Evolutionary conservation across 2,797 vertebrate species (phyloP).

Genomic region (Hafferia zeledoni): DNA sequence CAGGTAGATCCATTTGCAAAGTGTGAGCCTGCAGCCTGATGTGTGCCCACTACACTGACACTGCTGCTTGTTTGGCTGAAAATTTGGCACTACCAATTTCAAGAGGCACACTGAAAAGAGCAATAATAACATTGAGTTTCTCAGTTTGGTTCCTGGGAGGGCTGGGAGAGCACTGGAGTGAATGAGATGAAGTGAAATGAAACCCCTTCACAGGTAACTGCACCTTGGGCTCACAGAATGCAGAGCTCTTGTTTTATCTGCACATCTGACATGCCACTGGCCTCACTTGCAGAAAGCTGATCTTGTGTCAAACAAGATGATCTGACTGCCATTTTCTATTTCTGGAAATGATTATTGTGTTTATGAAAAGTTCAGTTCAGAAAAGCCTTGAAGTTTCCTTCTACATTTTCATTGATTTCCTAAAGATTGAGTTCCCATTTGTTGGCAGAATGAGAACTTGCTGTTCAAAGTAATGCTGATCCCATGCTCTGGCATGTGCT

Average conservation of each 20-base stretch:
- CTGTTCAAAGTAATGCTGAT: background rate
- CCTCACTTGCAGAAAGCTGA: conserved; percentile 28
- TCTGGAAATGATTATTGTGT: conserved; percentile 72
- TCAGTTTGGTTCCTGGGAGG: background rate
- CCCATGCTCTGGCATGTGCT: background rate
- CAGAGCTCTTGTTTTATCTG: conserved; percentile 18
- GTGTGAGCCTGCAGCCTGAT: background rate
- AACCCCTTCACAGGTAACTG: background rate
- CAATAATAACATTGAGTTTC: background rate
- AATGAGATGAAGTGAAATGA: background rate
- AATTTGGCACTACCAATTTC: background rate
- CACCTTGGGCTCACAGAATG: background rate
- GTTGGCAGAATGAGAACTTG: background rate
- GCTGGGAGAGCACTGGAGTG: background rate
- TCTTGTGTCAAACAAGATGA: conserved; percentile 17
- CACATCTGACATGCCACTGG: conserved; percentile 34
- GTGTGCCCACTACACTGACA: rapidly evolving
- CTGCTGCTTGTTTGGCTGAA: background rate
- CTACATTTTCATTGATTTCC: conserved; percentile 28
- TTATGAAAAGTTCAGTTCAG: conserved; percentile 52
- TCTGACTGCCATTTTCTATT: conserved; percentile 55
- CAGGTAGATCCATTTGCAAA: background rate
- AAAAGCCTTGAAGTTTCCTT: conserved; percentile 48
- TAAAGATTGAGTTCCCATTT: conserved; percentile 20
- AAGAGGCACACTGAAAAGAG: background rate